Percentiles rank a stretch among this genome's conserved stretches.
Conservation (phyloP, 2,113 vertebrate genomes). For the Rhipidura dahli region DNA sequence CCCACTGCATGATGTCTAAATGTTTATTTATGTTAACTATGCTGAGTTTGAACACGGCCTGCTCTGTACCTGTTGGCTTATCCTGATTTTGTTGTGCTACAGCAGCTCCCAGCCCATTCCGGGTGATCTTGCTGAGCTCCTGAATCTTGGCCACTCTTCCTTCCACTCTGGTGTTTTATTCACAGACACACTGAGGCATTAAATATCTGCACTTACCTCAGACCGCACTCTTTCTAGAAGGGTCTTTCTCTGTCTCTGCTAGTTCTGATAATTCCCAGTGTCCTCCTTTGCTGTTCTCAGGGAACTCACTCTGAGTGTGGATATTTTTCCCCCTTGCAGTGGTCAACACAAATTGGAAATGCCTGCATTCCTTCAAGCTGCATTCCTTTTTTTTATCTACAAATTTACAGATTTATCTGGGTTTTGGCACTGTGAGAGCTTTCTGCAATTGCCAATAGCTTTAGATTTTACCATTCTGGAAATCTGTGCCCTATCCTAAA, state of each 20-base stretch:
- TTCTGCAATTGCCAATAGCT: background rate
- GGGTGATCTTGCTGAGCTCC: background rate
- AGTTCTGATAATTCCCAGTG: background rate
- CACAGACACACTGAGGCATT: accelerated
- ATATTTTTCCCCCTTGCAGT: background rate
- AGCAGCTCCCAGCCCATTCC: background rate
- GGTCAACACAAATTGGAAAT: background rate
- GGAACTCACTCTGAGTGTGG: accelerated
- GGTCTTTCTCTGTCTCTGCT: accelerated
- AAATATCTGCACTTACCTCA: background rate
- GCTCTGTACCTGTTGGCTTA: background rate
- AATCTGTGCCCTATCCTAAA: background rate
- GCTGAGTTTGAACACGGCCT: background rate
- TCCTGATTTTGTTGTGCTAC: accelerated
- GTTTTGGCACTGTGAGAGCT: background rate
- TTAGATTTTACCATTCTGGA: background rate
- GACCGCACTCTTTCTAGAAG: background rate
- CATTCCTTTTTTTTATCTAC: background rate
- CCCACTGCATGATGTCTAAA: accelerated
- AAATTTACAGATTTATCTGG: background rate
- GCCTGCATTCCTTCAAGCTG: background rate
- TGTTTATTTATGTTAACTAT: accelerated
- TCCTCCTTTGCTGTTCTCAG: background rate
- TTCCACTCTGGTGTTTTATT: background rate
- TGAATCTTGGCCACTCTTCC: background rate